Evolutionary conservation across 2,888 invertebrate species (phyloP), one percentile per base, ranked within the genome.

Genomic region (Capitulum mitella): DNA sequence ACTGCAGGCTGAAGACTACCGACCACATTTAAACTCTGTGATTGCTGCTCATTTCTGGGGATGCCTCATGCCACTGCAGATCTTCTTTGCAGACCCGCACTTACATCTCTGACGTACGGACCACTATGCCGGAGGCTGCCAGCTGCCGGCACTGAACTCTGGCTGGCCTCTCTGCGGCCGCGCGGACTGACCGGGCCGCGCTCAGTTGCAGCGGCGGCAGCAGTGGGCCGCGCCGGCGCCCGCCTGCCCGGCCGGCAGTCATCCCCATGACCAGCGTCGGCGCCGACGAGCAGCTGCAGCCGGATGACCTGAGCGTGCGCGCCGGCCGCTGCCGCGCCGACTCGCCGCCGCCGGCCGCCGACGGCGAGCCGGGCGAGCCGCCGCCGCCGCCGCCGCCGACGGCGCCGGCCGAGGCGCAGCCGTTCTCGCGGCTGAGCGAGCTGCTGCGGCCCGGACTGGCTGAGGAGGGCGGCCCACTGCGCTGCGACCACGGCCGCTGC

Each of bases 401-500:
- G 3, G 40, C 26, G 26, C 70, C 14, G n/a, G n/a, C n/a, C n/a
- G n/a, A n/a, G n/a, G n/a, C n/a, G 40, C 37, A 37, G 40, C 37
- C 22, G 26, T 70, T 70, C 70, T 70, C 70, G 1, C 70, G 40
- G 37, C 70, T 70, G 37, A 70, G 70, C 12, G 40, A 37, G 70
- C 70, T 70, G 40, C 26, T 70, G 70, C 70, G 37, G 70, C 40
- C 70, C 26, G 70, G 22, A 0, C n/a, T n/a, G 26, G 37, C 61
- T 1, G 64, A 64, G 64, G 19, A 0, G 37, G 37, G 26, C 40
- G 70, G 26, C 37, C 70, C 26, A 5, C 40, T 70, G 37, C 37
- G 40, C 37, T 70, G 70, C 40, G 40, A 26, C 37, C 10, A 14
- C 26, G 92, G 92, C 83, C 90, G 92, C 82, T 94, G 94, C 87